Evolutionary conservation across 2,797 vertebrate genomes (phyloP).

Genomic region (Hypotaenidia philippensis): DNA sequence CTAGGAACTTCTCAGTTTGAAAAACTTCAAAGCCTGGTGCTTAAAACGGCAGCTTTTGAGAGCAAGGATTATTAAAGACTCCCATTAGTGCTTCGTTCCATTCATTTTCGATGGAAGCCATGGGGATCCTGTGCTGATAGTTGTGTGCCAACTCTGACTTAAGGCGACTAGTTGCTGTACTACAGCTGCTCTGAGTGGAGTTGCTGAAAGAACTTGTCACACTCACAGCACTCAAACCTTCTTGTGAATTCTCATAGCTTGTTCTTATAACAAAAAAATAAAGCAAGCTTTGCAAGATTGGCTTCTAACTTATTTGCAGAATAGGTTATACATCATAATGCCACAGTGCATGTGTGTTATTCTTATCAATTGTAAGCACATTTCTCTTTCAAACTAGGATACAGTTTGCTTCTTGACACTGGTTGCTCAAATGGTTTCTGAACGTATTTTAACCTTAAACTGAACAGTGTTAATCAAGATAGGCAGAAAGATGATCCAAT

Average conservation of each 20-base stretch:
- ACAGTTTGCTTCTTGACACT: constrained; percentile 4
- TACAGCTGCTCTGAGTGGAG: constrained; percentile 51
- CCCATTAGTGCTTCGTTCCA: constrained; percentile 28
- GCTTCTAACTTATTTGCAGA: constrained; percentile 71
- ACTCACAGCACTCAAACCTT: constrained; percentile 69
- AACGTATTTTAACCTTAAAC: constrained; percentile 27
- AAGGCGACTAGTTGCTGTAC: constrained; percentile 62
- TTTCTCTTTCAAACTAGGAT: constrained; percentile 42
- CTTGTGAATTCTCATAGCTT: constrained; percentile 59
- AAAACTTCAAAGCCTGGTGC: constrained; percentile 21
- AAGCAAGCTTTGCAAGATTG: constrained; percentile 69
- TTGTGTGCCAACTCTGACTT: constrained; percentile 25
- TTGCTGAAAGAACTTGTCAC: constrained; percentile 65
- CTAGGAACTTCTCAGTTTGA: constrained; percentile 49
- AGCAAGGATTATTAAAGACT: constrained; percentile 53
- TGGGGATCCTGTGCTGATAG: constrained; percentile 33
- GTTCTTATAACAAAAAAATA: constrained; percentile 66
- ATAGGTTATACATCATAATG: constrained; percentile 61
- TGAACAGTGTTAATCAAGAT: background rate
- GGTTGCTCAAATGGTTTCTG: constrained; percentile 21
- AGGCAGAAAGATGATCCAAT: background rate
- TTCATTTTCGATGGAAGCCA: constrained; percentile 53
- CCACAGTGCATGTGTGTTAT: constrained; percentile 31
- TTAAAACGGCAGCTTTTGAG: constrained; percentile 42
- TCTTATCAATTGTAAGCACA: constrained; percentile 64